Evolutionary conservation across 1,140 invertebrate genomes (phyloP).

Genomic region (Octopus sinensis): DNA sequence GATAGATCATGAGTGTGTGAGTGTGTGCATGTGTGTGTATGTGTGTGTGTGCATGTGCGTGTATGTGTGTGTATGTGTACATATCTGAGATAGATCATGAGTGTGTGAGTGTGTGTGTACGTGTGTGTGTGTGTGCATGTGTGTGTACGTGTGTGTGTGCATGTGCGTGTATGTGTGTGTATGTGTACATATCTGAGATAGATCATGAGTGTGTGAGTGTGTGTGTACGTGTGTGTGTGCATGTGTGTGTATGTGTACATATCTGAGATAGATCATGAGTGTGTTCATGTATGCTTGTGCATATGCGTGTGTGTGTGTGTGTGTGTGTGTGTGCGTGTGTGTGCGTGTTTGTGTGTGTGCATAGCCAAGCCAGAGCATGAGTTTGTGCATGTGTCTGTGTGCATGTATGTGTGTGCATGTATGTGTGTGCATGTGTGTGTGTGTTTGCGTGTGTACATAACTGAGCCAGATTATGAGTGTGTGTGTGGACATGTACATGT

Average conservation of each 20-base stretch:
- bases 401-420: no score
- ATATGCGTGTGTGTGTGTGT: neutral
- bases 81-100: neutral
- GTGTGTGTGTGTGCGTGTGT: neutral
- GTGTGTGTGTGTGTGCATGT: neutral
- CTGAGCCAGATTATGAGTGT: neutral
- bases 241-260: neutral
- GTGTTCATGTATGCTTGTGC: neutral
- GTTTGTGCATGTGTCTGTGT: neutral
- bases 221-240: no score
- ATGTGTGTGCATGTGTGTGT: rapidly evolving
- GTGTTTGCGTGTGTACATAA: no score
- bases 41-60: neutral
- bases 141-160: neutral
- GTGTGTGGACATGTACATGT: neutral
- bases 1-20: neutral
- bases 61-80: neutral
- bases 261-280: neutral
- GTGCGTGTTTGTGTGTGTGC: neutral
- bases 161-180: neutral
- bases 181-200: neutral
- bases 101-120: neutral
- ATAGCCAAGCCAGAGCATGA: neutral
- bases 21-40: neutral
- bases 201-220: neutral